Evolutionary conservation across 2,797 vertebrate genomes (phyloP).

Genomic region (Psittacula derbiana): DNA sequence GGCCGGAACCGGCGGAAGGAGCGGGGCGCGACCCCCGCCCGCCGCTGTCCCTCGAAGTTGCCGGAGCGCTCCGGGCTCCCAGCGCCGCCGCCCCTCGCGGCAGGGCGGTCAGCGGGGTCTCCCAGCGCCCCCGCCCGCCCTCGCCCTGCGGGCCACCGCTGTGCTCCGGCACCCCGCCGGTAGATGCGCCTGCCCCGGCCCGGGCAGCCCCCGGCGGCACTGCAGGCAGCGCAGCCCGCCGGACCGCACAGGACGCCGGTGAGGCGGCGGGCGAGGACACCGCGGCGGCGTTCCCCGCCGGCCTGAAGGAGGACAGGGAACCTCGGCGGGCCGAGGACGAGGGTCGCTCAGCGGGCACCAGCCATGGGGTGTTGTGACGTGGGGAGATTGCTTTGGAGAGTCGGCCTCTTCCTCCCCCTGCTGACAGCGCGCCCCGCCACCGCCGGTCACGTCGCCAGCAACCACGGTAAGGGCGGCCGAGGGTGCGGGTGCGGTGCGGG

Average conservation of each 20-base stretch:
- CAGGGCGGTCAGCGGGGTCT: background rate
- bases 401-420: conserved; percentile 72
- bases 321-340: conserved; percentile 24
- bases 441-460: conserved; percentile 68
- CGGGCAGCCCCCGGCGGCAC: background rate
- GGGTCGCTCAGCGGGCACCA: background rate
- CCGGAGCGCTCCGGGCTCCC: background rate
- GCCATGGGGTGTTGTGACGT: conserved; percentile 69
- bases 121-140: conserved; percentile 25
- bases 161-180: background rate
- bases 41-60: conserved; percentile 16
- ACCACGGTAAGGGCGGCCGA: conserved; percentile 72
- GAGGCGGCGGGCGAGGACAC: background rate
- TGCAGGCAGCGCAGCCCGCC: background rate
- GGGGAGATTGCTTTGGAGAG: conserved; percentile 64
- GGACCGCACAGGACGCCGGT: background rate
- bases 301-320: conserved; percentile 16
- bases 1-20: background rate
- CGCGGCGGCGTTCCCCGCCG: background rate
- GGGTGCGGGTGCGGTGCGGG: background rate
- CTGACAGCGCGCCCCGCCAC: conserved; percentile 60
- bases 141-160: background rate
- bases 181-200: background rate
- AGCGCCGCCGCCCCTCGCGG: background rate
- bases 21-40: background rate